These are phyloP conservation scores for Thysanoteuthis rhombus DNA, from an alignment of 2,888 invertebrate species.

Conservation along the genomic window DNA sequence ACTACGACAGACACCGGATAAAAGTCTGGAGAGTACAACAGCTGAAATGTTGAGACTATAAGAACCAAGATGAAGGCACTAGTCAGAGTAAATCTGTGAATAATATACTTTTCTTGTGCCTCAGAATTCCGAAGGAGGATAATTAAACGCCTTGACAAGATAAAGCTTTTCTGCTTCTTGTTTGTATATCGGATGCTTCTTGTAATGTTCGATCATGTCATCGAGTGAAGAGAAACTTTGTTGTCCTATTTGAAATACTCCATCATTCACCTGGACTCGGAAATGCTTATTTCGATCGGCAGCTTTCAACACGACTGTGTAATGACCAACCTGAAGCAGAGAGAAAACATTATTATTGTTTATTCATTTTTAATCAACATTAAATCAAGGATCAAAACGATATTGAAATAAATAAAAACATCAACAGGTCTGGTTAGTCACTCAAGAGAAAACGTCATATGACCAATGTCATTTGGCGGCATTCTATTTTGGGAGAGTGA, in stretches of 20 bases:
- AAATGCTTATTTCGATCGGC: slow-evolving; percentile 99
- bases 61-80: too few species aligned
- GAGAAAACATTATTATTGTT: too few species aligned
- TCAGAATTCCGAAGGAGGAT: slow-evolving; percentile 58
- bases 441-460: too few species aligned
- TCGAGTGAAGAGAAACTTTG: slow-evolving; percentile 95
- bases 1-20: too few species aligned
- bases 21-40: too few species aligned
- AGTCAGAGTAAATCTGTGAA: too few species aligned
- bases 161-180: slow-evolving; percentile 89
- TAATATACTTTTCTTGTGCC: background rate
- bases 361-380: too few species aligned
- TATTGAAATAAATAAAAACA: background rate
- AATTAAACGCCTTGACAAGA: slow-evolving; percentile 85
- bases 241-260: slow-evolving; percentile 95
- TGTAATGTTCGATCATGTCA: slow-evolving; percentile 97
- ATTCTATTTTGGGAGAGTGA: too few species aligned
- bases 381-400: too few species aligned
- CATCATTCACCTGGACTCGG: slow-evolving; percentile 86
- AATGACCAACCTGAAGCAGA: slow-evolving; percentile 89
- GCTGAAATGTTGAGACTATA: too few species aligned
- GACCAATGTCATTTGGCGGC: too few species aligned
- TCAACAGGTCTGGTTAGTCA: too few species aligned
- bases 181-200: slow-evolving; percentile 97
- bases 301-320: slow-evolving; percentile 96